Conservation (phyloP, 2,797 vertebrate genomes). For the Hoplostethus atlanticus region DNA sequence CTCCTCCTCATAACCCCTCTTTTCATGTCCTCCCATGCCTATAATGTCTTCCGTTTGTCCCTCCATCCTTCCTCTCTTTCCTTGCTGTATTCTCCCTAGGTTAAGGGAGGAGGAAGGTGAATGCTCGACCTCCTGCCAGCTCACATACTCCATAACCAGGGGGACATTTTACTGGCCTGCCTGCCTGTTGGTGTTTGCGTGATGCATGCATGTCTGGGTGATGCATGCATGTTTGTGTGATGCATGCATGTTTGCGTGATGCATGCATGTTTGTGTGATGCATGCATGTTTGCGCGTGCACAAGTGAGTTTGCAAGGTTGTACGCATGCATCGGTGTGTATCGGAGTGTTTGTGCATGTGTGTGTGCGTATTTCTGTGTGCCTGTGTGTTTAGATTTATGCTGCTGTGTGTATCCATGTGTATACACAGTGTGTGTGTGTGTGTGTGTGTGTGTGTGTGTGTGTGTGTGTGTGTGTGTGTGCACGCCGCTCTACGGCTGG, state of each 20-base stretch:
- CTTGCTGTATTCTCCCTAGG: slow-evolving; percentile 22
- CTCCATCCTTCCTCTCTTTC: background rate
- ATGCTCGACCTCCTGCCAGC: slow-evolving; percentile 56
- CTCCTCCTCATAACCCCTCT: background rate
- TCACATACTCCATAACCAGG: slow-evolving; percentile 48
- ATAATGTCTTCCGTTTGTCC: background rate
- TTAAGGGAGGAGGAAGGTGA: slow-evolving; percentile 39
- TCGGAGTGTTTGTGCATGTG: background rate
- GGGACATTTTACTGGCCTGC: slow-evolving; percentile 51
- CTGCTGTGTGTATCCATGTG: slow-evolving; percentile 17
- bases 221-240: too few species aligned
- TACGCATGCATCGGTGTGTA: too few species aligned
- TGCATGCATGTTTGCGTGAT: too few species aligned
- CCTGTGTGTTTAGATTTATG: slow-evolving; percentile 14
- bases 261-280: too few species aligned
- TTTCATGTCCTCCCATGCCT: slow-evolving; percentile 29
- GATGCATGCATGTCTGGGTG: background rate
- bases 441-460: background rate
- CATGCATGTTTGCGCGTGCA: too few species aligned
- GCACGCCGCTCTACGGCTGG: slow-evolving; percentile 27
- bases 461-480: background rate
- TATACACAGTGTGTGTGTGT: slow-evolving; percentile 3
- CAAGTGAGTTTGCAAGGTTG: too few species aligned
- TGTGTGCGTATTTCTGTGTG: background rate
- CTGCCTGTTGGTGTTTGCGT: background rate